phyloP scores from a whole-genome alignment of 2,113 vertebrate genomes.

The Epinephelus cyanopodus region DNA sequence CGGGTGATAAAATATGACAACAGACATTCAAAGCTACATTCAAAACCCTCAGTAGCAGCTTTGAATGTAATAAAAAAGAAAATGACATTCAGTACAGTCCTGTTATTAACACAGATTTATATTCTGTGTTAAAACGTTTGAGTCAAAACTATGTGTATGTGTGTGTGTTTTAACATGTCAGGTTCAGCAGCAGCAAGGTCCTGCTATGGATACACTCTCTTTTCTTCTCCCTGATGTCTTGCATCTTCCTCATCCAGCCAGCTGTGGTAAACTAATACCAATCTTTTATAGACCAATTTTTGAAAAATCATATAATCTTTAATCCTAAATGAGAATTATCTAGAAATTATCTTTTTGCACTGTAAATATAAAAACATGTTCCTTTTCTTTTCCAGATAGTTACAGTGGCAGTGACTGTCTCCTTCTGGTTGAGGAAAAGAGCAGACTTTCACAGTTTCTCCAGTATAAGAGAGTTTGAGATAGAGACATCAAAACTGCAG shows the following conservation, averaged over 20 bases:
- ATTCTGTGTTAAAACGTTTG: not conserved
- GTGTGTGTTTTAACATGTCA: slow-evolving; percentile 54
- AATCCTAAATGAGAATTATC: not conserved
- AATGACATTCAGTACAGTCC: too few relatives aligned
- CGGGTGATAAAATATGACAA: too few relatives aligned
- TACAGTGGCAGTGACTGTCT: slow-evolving; percentile 71
- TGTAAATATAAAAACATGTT: not conserved
- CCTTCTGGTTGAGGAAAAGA: slow-evolving; percentile 70
- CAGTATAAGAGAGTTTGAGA: slow-evolving; percentile 38
- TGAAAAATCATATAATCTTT: not conserved
- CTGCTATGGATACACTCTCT: slow-evolving; percentile 84
- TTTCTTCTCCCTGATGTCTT: slow-evolving; percentile 82
- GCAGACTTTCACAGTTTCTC: slow-evolving; percentile 60
- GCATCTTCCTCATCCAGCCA: slow-evolving; percentile 86
- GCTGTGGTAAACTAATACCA: slow-evolving; percentile 74
- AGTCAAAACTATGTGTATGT: not conserved
- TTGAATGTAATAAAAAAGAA: too few relatives aligned
- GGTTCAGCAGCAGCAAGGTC: slow-evolving; percentile 80
- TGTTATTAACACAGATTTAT: not conserved
- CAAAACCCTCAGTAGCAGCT: too few relatives aligned
- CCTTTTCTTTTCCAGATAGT: slow-evolving; percentile 78
- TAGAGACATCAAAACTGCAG: slow-evolving; percentile 48
- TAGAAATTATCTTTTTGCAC: not conserved
- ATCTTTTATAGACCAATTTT: not conserved
- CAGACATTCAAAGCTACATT: too few relatives aligned